Base-by-base conservation (phyloP, 2,113 vertebrate species). In the Peromyscus polionotus region DNA sequence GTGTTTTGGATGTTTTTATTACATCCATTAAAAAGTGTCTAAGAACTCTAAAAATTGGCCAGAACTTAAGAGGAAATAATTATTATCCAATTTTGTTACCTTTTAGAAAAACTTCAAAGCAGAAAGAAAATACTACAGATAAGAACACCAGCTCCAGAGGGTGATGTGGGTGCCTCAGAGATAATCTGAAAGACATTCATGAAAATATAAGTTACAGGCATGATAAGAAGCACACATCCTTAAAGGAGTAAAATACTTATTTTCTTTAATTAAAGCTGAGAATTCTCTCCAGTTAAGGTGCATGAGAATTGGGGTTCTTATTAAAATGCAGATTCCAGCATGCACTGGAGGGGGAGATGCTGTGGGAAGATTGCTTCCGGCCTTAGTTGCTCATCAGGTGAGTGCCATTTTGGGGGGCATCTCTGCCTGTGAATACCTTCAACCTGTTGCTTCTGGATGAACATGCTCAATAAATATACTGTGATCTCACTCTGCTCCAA, bases 1-100 rank as follows among this genome's bases (percentile, higher is more conserved):
- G 94, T 70, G 68, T 94, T 93, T 79, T 95, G 89, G 91, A 95
- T 91, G 83, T 70, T 97, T 98, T 92, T 97, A 98, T 90, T 92
- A 73, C 12, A 88, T 88, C 97, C 97, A 79, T 96, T 98, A 97
- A 97, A 95, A 95, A 93, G 61, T 88, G 89, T 93, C 95, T 63
- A 17, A 76, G 96, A 97, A 93, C 95, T 95, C 91, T 97, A 96
- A 81, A 33, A 81, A 59, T 12, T 81, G 79, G 31, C 31, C 33
- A 19, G 54, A 59, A 22, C 14, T 9, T 81, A 81, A 81, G 31
- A 59, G 9, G 33, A 57, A 54, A 36, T 31, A 24, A 81, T 22
- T 59, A 42, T 63, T 54, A 48, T 45, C 36, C 51, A 70, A 61
- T 22, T 59, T 36, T 36, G 42, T 31, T 84, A 36, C 39, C 77